Conservation (phyloP, 2,888 invertebrate genomes). For the Parelbella ahira region DNA sequence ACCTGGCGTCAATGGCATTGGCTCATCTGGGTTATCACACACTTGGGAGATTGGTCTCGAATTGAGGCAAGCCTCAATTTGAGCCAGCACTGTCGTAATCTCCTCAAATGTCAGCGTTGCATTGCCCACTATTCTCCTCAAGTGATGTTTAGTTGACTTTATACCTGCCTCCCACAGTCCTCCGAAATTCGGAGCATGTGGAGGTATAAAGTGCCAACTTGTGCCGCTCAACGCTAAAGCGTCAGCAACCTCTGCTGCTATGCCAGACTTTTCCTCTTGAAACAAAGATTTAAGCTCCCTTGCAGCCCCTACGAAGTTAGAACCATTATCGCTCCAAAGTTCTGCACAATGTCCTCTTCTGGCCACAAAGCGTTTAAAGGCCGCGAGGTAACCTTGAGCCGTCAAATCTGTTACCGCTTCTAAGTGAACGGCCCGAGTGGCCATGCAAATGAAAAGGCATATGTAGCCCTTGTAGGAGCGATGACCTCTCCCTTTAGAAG, state of each 20-base stretch:
- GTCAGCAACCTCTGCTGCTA: constrained; percentile 9
- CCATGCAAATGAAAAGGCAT: constrained; percentile 18
- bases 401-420: constrained; percentile 27
- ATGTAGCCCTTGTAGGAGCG: constrained; percentile 11
- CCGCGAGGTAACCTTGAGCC: constrained; percentile 27
- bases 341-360: constrained; percentile 30
- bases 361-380: constrained; percentile 30
- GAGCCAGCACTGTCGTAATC: constrained; percentile 25
- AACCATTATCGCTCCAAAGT: constrained; percentile 33
- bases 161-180: constrained; percentile 34
- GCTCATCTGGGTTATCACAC: constrained; percentile 14
- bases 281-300: constrained; percentile 22
- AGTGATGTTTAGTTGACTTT: constrained; percentile 26
- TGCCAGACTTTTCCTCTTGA: background rate
- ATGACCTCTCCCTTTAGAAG: constrained; percentile 21
- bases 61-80: constrained; percentile 31
- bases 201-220: constrained; percentile 32
- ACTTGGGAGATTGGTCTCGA: constrained; percentile 25
- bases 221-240: constrained; percentile 9
- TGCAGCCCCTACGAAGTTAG: constrained; percentile 30
- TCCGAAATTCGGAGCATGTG: constrained; percentile 30
- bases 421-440: constrained; percentile 27
- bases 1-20: constrained; percentile 26
- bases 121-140: constrained; percentile 22
- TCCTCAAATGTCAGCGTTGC: constrained; percentile 28